A percentile compares a stretch with the other conserved stretches of the same genome.
Evolutionary conservation across 2,888 invertebrate species (phyloP).

Genomic region (Conomelus anceps): DNA sequence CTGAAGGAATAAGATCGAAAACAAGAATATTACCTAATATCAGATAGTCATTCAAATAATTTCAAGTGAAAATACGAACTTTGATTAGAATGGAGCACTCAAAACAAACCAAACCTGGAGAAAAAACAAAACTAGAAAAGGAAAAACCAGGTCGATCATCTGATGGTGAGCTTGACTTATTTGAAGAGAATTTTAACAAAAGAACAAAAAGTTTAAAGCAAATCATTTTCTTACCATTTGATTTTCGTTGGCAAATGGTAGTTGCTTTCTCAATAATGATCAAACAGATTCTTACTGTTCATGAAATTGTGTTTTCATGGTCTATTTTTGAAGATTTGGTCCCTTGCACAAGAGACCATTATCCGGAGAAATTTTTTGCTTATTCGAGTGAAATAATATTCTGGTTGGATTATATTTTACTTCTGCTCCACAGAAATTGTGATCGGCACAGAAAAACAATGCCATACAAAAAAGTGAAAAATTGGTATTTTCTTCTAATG

Average conservation of each 20-base stretch:
- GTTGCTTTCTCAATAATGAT: background rate
- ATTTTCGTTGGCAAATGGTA: background rate
- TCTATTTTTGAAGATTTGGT: background rate
- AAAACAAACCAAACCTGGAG: too few species aligned
- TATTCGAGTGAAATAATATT: background rate
- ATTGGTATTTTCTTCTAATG: background rate
- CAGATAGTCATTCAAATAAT: too few species aligned
- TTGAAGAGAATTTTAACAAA: background rate
- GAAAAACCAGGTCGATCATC: background rate
- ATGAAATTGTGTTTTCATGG: background rate
- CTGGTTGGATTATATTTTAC: background rate
- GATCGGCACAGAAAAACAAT: background rate
- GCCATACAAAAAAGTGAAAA: background rate
- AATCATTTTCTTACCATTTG: background rate
- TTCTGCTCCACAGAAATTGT: background rate
- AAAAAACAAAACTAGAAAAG: background rate
- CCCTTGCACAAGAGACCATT: background rate
- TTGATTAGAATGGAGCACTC: too few species aligned
- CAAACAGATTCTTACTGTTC: background rate
- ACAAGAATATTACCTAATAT: too few species aligned
- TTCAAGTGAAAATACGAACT: too few species aligned
- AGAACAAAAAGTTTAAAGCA: background rate
- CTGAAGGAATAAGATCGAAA: too few species aligned
- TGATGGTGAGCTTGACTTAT: background rate
- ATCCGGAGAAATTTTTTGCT: background rate